Evolutionary conservation across 2,888 invertebrate species (phyloP).

Genomic region (Papilio elwesi): DNA sequence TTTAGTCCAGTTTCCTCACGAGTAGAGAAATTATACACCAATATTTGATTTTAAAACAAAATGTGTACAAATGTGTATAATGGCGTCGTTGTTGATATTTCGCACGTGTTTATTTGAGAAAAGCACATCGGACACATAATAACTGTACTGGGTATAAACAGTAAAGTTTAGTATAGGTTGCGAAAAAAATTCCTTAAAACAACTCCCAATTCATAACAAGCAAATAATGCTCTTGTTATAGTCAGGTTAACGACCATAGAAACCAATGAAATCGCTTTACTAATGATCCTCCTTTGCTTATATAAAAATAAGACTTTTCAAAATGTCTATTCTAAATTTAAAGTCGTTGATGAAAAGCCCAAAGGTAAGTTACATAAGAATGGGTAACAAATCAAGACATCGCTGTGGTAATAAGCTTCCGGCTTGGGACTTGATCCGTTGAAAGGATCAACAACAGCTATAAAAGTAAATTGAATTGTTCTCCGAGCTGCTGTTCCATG

Average conservation of each 20-base stretch:
- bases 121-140: too few relatives aligned
- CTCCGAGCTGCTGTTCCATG: conserved; percentile 25
- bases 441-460: conserved; percentile 27
- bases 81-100: background rate
- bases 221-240: too few relatives aligned
- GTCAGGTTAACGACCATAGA: too few relatives aligned
- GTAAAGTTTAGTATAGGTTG: too few relatives aligned
- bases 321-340: background rate
- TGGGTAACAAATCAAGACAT: conserved; percentile 17
- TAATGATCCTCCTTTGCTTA: too few relatives aligned
- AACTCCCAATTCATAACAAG: too few relatives aligned
- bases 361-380: background rate
- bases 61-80: too few relatives aligned
- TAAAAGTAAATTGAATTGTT: conserved; percentile 25
- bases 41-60: background rate
- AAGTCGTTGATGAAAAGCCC: too few relatives aligned
- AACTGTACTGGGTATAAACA: too few relatives aligned
- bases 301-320: background rate
- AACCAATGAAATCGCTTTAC: too few relatives aligned
- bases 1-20: background rate
- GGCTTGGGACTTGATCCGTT: conserved; percentile 19
- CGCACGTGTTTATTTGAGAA: too few relatives aligned
- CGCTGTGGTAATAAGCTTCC: conserved; percentile 21
- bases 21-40: background rate
- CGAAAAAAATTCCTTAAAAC: too few relatives aligned